Base-by-base conservation (phyloP, 2,113 vertebrate species). In the Raphicerus campestris region DNA sequence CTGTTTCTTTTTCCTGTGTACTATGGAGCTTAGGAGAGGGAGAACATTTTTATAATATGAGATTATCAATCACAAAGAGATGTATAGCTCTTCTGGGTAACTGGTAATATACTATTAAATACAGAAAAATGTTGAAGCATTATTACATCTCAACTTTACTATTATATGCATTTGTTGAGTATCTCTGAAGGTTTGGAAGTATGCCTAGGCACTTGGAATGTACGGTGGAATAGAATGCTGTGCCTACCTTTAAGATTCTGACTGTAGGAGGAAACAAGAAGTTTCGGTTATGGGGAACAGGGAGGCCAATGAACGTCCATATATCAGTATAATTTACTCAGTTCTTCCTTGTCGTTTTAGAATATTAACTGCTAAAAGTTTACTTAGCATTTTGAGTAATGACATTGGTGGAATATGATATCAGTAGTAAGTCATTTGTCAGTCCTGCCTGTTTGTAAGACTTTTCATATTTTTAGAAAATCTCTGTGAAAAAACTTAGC, bases 381-480 rank as follows among this genome's bases (percentile, higher is more conserved):
- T 78, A 66, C n/a, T 42, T 96, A 53, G 5, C 49, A 24, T 85
- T 95, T 85, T 91, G 60, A 93, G 19, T 56, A 88, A 96, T 82
- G 93, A 82, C 22, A 61, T 84, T 61, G 28, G 13, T n/a, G 7
- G 39, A 61, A 61, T 92, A 55, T 81, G 81, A 56, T 91, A 77
- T 86, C 19, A 58, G 42, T 61, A 5, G 75, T 93, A 94, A 96
- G 60, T 94, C 66, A 86, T 85, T 84, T 93, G 77, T 56, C 66
- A 86, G 55, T 93, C 39, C 51, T 4, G 32, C 55, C 55, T 87
- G 13, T 82, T 95, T 90, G 17, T 56, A 82, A 94, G 82, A 42
- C 9, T 60, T 86, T 58, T 93, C 35, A 61, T 91, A 87, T 87
- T 94, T 96, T 97, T 94, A 94, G 73, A 95, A 93, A 97, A 88